phyloP scores from a whole-genome alignment of 2,113 vertebrate species.

The Sorex araneus region DNA sequence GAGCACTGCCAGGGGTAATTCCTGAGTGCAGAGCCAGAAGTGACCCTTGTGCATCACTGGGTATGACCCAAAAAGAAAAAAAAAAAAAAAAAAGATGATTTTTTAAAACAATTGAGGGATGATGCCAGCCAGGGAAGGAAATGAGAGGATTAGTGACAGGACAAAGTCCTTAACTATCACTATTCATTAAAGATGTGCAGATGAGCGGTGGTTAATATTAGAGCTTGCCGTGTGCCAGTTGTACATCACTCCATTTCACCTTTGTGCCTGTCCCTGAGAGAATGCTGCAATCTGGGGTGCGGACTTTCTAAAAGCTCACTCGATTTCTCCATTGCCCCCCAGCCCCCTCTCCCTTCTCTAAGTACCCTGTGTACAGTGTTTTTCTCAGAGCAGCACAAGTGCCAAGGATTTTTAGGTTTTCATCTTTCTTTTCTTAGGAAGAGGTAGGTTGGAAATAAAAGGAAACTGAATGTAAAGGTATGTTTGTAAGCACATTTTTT shows the following conservation, averaged over 20 bases:
- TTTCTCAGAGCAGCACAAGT: neutral
- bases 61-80: too few species aligned
- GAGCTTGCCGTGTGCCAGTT: neutral
- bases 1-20: too few species aligned
- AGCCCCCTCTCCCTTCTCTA: neutral
- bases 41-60: too few species aligned
- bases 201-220: neutral
- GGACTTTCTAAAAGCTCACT: slow-evolving; percentile 13
- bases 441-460: slow-evolving; percentile 55
- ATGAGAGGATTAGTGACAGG: slow-evolving; percentile 7
- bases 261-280: neutral
- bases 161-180: neutral
- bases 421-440: neutral
- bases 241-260: neutral
- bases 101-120: slow-evolving; percentile 12
- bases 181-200: slow-evolving; percentile 22
- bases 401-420: neutral
- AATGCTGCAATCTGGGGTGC: neutral
- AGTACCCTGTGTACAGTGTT: neutral
- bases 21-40: too few species aligned
- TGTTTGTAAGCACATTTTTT: slow-evolving; percentile 27
- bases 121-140: slow-evolving; percentile 25
- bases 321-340: neutral
- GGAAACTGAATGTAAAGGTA: neutral
- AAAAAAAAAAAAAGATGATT: too few species aligned